phyloP scores from a whole-genome alignment of 64 coral and sea anemone species.

The Exaiptasia diaphana region DNA sequence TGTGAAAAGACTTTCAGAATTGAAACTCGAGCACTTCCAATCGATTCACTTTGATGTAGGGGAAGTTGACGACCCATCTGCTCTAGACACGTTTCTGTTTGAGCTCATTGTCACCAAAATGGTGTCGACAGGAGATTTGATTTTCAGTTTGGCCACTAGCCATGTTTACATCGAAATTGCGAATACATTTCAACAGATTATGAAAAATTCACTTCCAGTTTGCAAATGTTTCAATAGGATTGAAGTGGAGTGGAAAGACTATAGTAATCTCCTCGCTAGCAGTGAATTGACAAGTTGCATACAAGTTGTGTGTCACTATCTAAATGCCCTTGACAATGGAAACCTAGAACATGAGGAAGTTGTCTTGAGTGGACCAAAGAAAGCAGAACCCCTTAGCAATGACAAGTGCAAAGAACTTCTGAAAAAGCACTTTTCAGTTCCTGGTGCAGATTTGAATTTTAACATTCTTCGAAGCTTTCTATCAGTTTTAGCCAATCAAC shows the following conservation, averaged over 20 bases:
- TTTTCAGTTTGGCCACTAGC: constrained; percentile 50
- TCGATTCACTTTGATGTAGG: constrained; percentile 79
- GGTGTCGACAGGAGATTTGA: constrained; percentile 42
- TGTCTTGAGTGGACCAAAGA: constrained; percentile 3
- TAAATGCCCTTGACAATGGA: constrained; percentile 52
- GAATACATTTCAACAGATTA: constrained; percentile 36
- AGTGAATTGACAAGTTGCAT: constrained; percentile 47
- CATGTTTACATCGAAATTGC: constrained; percentile 67
- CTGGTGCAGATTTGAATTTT: constrained; percentile 52
- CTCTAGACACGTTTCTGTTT: constrained; percentile 63
- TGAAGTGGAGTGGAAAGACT: constrained; percentile 38
- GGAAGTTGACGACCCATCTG: constrained; percentile 57
- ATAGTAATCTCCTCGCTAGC: constrained; percentile 34
- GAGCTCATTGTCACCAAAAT: constrained; percentile 44
- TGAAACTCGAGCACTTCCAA: constrained; percentile 35
- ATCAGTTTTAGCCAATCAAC: constrained; percentile 67
- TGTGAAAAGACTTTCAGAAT: constrained; percentile 24
- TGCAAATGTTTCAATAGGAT: constrained; percentile 65
- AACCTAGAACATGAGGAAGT: constrained; percentile 52
- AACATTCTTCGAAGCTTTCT: constrained; percentile 66
- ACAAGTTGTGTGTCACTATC: constrained; percentile 85
- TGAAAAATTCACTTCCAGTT: constrained; percentile 55
- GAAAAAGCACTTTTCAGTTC: constrained; percentile 52
- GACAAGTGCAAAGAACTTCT: constrained; percentile 28
- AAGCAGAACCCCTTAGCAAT: constrained; percentile 17